These are phyloP conservation scores for Mellivora capensis DNA, from an alignment of 2,113 vertebrate genomes.

Conservation along the genomic window DNA sequence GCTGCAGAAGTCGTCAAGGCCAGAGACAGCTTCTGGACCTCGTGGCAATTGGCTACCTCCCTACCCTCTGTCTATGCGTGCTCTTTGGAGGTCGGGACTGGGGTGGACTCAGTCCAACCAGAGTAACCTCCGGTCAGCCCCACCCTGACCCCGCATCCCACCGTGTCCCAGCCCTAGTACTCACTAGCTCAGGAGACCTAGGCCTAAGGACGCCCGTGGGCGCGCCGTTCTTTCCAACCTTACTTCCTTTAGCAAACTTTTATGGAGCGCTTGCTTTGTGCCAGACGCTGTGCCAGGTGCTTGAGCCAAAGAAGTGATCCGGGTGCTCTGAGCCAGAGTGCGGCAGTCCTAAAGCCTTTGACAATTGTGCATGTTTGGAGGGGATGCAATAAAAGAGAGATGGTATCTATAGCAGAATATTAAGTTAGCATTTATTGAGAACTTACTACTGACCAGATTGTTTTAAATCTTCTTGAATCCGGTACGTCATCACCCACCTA, in stretches of 20 bases:
- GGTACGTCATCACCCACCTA: no score
- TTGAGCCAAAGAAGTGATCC: background rate
- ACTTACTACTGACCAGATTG: background rate
- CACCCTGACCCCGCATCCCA: no score
- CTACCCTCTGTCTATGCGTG: background rate
- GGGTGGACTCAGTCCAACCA: rapidly evolving
- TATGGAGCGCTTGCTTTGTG: background rate
- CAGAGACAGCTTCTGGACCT: rapidly evolving
- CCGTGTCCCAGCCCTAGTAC: no score
- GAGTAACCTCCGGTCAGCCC: background rate
- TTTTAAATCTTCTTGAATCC: background rate
- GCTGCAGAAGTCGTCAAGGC: background rate
- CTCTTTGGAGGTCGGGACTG: background rate
- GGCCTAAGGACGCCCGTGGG: rapidly evolving
- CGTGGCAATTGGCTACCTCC: no score
- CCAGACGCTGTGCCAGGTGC: background rate
- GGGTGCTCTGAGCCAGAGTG: background rate
- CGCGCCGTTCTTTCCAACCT: background rate
- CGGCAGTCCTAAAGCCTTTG: background rate
- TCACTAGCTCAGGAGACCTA: rapidly evolving
- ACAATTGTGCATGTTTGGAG: background rate
- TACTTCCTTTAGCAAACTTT: background rate
- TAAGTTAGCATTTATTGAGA: rapidly evolving
- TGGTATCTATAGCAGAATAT: rapidly evolving
- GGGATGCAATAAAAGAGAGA: rapidly evolving